Base-by-base conservation (phyloP, 92 coral and sea anemone genomes). In the Plumapathes pennacea region DNA sequence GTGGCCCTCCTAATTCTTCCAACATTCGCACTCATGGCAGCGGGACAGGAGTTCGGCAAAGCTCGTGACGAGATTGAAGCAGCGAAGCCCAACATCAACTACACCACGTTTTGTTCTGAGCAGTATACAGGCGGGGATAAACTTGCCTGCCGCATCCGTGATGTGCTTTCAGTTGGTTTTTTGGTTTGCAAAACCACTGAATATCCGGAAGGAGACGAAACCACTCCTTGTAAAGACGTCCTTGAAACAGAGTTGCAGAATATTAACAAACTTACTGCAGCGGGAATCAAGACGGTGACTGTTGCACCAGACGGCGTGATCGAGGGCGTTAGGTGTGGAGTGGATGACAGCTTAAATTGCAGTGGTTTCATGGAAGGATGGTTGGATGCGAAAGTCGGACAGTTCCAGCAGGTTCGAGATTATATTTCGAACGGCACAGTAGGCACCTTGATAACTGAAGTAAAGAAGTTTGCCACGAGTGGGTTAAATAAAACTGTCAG, bases 121-220 rank as follows among this genome's bases (percentile, higher is more conserved):
- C 37, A 9, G 47, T 26, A 49, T 6, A 27, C 68, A 0, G 82
- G 82, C 19, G 50, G 23, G 5, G 82, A 65, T 48, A 75, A 75
- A 50, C 36, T 75, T 66, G 82, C 82, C 19, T 75, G 82, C 30
- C 82, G 82, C 7, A 5, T 75, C 34, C 54, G 57, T 44, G 59
- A 28, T 36, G 76, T 47, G 25, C 56, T 62, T 21, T 9, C 76
- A 4, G 74, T 75, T 65, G 82, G 69, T 26, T 66, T 75, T 36
- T 21, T 75, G 60, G 82, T 75, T 57, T 75, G 82, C 74, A 65
- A 66, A 27, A 43, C 24, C 20, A 22, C 60, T 32, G n/a, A 25
- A 29, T 2, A 54, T 4, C 64, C 15, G 11, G 58, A 26, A 15
- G 23, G 5, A 25, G 36, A 13, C 6, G n/a, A n/a, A n/a, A n/a